Base-by-base conservation (phyloP, 2,888 invertebrate species). In the Sphaeridia pumilis region DNA sequence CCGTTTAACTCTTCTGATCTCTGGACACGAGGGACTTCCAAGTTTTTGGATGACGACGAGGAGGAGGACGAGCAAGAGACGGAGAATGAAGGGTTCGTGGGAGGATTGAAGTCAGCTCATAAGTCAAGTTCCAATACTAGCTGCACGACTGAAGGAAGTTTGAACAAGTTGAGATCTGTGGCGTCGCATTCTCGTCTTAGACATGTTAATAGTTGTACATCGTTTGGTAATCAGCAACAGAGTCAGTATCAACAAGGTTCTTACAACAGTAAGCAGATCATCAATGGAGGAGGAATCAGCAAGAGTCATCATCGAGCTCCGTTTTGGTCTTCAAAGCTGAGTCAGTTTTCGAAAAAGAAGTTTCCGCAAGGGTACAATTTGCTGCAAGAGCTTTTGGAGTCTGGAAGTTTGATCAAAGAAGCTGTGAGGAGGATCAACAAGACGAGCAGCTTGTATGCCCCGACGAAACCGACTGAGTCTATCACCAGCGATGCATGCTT, bases 401-500 rank as follows among this genome's bases (percentile, higher is more conserved):
- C 54, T 5, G 54, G 54, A n/a, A 46, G 46, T 24, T 25, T 54
- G 7, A 54, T 54, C 21, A 54, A 54, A 24, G 54, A 54, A 25
- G 54, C 54, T 28, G 54, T 54, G 4, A 34, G 54, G 20, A 25
- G 54, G 20, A 51, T 54, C 42, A 52, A 46, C 3, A 35, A 12
- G 3, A 50, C 42, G 26, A 21, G 12, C n/a, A 24, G 10, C 7
- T n/a, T 20, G 4, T 35, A 35, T 24, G 7, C 47, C 4, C 21
- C 47, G n/a, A n/a, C n/a, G n/a, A n/a, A n/a, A n/a, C n/a, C n/a
- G n/a, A n/a, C n/a, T n/a, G n/a, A n/a, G n/a, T n/a, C n/a, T 12
- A 45, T 25, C 17, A 7, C 43, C 20, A 43, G 24, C 24, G n/a
- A 21, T 22, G n/a, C 45, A 10, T 14, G 22, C 45, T n/a, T n/a